phyloP scores from a whole-genome alignment of 1,140 invertebrate species.

The Hycleus cichorii region DNA sequence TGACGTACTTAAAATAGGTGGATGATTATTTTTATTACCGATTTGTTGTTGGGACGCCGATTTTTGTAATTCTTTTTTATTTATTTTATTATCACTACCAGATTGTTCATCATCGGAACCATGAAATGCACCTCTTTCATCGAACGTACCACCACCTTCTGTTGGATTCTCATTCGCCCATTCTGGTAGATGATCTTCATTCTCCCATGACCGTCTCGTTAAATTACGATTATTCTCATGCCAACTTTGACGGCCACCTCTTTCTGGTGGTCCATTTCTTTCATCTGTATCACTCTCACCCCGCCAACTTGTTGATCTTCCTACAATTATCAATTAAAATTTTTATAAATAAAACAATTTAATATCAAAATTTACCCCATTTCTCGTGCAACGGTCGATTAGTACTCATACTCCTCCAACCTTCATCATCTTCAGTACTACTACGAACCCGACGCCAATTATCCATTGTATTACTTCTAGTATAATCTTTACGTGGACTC shows the following conservation, averaged over 20 bases:
- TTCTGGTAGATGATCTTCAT: conserved; percentile 62
- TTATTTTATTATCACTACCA: neutral
- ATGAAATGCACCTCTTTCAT: conserved; percentile 77
- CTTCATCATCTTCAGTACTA: conserved; percentile 53
- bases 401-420: conserved; percentile 47
- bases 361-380: conserved; percentile 19
- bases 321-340: conserved; percentile 19
- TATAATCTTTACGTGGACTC: conserved; percentile 53
- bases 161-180: conserved; percentile 68
- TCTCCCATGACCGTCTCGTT: conserved; percentile 45
- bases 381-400: conserved; percentile 23
- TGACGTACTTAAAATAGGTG: conserved; percentile 30
- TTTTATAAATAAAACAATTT: neutral
- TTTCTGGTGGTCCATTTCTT: conserved; percentile 30
- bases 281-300: conserved; percentile 39
- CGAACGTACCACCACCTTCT: conserved; percentile 78
- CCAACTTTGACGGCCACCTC: conserved; percentile 27
- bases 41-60: conserved; percentile 40
- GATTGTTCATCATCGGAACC: conserved; percentile 52
- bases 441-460: conserved; percentile 54
- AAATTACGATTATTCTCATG: conserved; percentile 34
- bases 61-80: conserved; percentile 32
- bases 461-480: conserved; percentile 48
- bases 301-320: conserved; percentile 55
- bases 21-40: conserved; percentile 23